Evolutionary conservation across 2,888 invertebrate genomes (phyloP), one percentile per base, ranked within the genome.

Genomic region (Heliconius ismenius): DNA sequence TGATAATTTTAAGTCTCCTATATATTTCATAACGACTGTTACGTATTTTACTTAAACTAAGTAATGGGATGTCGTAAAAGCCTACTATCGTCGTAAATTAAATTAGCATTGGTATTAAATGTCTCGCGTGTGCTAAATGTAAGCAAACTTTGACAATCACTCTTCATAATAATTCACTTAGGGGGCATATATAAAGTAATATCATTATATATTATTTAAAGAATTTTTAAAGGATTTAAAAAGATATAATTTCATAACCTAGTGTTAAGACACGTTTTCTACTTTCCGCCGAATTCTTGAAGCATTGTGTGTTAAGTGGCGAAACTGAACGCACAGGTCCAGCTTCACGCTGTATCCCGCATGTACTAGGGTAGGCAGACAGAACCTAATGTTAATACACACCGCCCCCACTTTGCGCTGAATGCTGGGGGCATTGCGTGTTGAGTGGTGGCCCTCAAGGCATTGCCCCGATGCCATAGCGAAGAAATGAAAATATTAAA

Each of bases 31-130:
- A 65, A 65, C n/a, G n/a, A 36, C n/a, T 49, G n/a, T 28, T 36
- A 72, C 18, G 10, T 62, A 43, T 36, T 73, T 60, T 62, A 36
- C 62, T 62, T 39, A 26, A 62, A 62, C 62, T 6, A 39, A 73
- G 26, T 73, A 24, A 28, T 26, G 60, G 60, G 36, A 24, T 73
- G 39, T 73, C 60, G 36, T 73, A 62, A 73, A 73, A 39, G 39
- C 62, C 60, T 73, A 60, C n/a, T 26, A 26, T 73, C 36, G 60
- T 72, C 18, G 62, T 73, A 62, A 62, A 39, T 21, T 26, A 43
- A 73, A 62, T 73, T 72, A 72, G 7, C 60, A 72, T 60, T 73
- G 21, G 11, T 62, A 69, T 32, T 18, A 43, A 68, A 68, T 68
- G 49, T 43, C 54, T 69, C 28, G 69, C 69, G 69, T 69, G 49